A percentile compares a stretch with the other conserved stretches of the same genome.
phyloP scores from a whole-genome alignment of 2,797 vertebrate species.

The Rhabdophis nuchalis region DNA sequence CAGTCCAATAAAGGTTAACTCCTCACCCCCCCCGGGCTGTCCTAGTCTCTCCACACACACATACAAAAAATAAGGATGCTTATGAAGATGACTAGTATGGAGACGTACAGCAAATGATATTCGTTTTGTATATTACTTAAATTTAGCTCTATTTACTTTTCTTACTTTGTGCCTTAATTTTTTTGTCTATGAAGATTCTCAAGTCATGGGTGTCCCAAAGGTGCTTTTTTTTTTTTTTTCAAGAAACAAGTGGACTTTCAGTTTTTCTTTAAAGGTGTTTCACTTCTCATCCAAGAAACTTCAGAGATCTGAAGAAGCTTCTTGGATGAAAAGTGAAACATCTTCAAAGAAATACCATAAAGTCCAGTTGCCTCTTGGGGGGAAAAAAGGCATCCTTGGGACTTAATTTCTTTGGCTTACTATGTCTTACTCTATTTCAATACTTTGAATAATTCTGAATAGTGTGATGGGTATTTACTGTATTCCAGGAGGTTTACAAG shows the following conservation, averaged over 20 bases:
- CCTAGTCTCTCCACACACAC: not conserved
- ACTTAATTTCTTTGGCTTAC: not conserved
- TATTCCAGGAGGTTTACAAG: slow-evolving; percentile 85
- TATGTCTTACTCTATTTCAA: not conserved
- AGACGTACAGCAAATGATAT: not conserved
- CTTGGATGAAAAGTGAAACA: no score
- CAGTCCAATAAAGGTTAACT: not conserved
- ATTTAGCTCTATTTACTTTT: not conserved
- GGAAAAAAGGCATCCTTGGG: not conserved
- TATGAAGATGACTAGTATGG: not conserved
- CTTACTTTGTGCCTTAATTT: not conserved
- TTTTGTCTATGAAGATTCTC: not conserved
- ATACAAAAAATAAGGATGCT: not conserved
- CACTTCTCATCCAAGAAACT: not conserved
- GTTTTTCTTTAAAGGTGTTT: not conserved
- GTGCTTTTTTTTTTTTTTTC: not conserved
- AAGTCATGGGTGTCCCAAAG: not conserved
- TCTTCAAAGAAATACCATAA: no score
- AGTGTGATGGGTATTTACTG: slow-evolving; percentile 15
- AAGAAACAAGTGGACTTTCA: not conserved
- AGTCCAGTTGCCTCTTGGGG: not conserved
- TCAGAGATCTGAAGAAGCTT: no score
- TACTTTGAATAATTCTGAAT: not conserved
- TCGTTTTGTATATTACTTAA: not conserved
- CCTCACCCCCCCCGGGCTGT: rapidly evolving